A percentile compares a stretch with the other conserved stretches of the same genome.
Conservation (phyloP, 92 coral and sea anemone species). For the Diadumene lineata region DNA sequence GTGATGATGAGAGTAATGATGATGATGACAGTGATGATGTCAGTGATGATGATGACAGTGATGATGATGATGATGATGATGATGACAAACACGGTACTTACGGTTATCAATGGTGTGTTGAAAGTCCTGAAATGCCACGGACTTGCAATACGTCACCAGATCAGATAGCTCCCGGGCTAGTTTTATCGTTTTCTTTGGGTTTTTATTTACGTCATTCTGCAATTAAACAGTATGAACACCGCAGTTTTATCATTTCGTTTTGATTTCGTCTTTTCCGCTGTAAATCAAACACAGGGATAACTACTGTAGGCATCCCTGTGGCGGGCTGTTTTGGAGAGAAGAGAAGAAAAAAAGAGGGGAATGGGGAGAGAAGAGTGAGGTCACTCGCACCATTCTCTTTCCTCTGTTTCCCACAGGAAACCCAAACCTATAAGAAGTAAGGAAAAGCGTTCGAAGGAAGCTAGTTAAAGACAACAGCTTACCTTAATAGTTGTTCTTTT, state of each 20-base stretch:
- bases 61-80: neutral
- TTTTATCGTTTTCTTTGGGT: constrained; percentile 81
- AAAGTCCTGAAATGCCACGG: constrained; percentile 92
- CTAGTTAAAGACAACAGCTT: neutral
- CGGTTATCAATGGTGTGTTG: constrained; percentile 88
- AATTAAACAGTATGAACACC: too few species aligned
- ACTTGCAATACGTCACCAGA: constrained; percentile 90
- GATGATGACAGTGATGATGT: neutral
- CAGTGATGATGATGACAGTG: neutral
- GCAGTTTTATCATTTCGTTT: too few species aligned
- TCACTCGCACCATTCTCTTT: too few species aligned
- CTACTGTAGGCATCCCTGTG: too few species aligned
- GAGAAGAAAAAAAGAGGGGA: too few species aligned
- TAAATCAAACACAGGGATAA: too few species aligned
- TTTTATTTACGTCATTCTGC: constrained; percentile 70
- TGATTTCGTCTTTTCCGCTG: too few species aligned
- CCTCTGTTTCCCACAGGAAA: too few species aligned
- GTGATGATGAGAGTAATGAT: neutral
- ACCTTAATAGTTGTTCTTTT: constrained; percentile 79
- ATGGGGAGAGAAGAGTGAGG: too few species aligned
- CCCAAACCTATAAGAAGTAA: too few species aligned
- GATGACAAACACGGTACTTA: constrained; percentile 32
- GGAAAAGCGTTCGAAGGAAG: too few species aligned
- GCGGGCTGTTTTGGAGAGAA: too few species aligned
- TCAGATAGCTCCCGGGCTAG: constrained; percentile 91